A percentile compares a stretch with the other conserved stretches of the same genome.
Evolutionary conservation across 1,140 invertebrate species (phyloP).

Genomic region (Phymorhynchus buccinoides): DNA sequence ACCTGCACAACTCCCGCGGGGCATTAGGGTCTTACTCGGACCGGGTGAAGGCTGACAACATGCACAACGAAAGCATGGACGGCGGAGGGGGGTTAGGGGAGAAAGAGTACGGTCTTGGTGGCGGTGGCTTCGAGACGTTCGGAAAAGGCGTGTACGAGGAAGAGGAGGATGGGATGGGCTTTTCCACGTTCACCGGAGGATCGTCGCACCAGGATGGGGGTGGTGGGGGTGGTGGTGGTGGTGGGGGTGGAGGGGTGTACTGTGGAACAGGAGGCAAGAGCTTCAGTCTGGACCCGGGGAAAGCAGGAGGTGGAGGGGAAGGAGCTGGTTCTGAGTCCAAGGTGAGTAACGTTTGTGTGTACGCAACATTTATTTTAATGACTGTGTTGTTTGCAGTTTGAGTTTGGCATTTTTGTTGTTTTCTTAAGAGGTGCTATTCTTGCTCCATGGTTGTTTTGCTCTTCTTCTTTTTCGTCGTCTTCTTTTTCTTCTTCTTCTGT

Average conservation of each 20-base stretch:
- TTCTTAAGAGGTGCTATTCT: background rate
- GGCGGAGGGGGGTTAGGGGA: background rate
- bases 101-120: background rate
- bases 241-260: background rate
- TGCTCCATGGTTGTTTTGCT: too few relatives aligned
- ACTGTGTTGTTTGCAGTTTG: background rate
- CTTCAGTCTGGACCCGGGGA: background rate
- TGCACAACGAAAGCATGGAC: constrained; percentile 34
- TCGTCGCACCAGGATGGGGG: background rate
- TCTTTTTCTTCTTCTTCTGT: background rate
- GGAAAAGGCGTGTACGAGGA: constrained; percentile 22
- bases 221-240: background rate
- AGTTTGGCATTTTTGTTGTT: background rate
- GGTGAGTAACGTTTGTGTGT: background rate
- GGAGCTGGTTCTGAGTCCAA: too few relatives aligned
- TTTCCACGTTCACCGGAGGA: constrained; percentile 32
- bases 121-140: constrained; percentile 25
- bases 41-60: constrained; percentile 47
- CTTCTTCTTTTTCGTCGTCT: background rate
- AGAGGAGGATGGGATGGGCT: constrained; percentile 30
- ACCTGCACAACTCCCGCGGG: constrained; percentile 40
- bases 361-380: background rate
- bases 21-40: constrained; percentile 39
- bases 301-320: too few relatives aligned
- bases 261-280: background rate